Base-by-base conservation (phyloP, 1,140 invertebrate species). In the Berghia stephanieae region DNA sequence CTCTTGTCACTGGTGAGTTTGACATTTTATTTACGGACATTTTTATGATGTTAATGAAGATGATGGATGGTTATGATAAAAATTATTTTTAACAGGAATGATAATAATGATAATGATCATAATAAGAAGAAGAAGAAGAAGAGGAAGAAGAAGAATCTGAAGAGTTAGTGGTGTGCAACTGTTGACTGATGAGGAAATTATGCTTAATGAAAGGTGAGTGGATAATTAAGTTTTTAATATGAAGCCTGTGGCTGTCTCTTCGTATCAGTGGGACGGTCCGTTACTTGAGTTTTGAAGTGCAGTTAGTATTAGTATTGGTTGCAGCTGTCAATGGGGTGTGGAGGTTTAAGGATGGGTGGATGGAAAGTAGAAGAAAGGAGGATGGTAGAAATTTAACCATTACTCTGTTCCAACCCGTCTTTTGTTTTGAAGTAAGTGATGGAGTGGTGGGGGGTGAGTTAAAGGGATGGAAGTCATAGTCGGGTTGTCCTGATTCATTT, bases 1-100 rank as follows among this genome's bases (percentile, higher is more conserved):
- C 95, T 55, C 86, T 96, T 16, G 84, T 93, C 5, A 90, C 91
- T 80, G 92, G 92, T 87, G 92, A 73, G 88, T 49, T 57, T 60
- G 8, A 63, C 27, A 63, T 21, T 27, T 63, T 63, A 10, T 63
- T 63, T 63, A 18, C n/a, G n/a, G n/a, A 16, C 27, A 10, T 63
- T 16, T 31, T 42, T 36, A 16, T 42, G 6, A 69, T 27, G 31
- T 8, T 8, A 42, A 36, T 42, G 27, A 69, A 8, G 24, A 8
- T 42, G 8, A 36, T 16, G 13, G 40, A 27, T 16, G 5, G 24
- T 8, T 31, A 5, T 42, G 16, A 36, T 13, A 38, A 36, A 69
- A 69, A 13, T 38, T 16, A 40, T 71, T 46, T 1, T 1, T 46
- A 46, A 27, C 69, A 71, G n/a, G 42, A 27, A 71, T n/a, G 21